These are phyloP conservation scores for Rhizomys pruinosus DNA, from an alignment of 2,113 vertebrate species.

Conservation along the genomic window DNA sequence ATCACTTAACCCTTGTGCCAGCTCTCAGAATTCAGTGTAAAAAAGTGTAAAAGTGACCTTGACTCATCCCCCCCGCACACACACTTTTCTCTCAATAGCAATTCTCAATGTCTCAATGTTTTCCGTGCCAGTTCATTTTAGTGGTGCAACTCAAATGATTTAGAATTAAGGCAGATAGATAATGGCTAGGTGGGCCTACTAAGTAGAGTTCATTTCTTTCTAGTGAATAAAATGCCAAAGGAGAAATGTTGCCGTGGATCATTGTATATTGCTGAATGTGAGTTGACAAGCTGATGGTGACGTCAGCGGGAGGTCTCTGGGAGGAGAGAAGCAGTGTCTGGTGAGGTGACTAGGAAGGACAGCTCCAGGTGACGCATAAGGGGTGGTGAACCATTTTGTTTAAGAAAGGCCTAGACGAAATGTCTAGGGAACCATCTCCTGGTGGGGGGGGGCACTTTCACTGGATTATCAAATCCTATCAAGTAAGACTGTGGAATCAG, in stretches of 20 bases:
- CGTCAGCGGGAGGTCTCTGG: slow-evolving; percentile 11
- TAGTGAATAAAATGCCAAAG: slow-evolving; percentile 35
- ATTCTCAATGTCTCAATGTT: slow-evolving; percentile 18
- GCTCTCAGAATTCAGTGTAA: neutral
- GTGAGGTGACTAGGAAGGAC: neutral
- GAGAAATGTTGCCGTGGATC: neutral
- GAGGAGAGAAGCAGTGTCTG: neutral
- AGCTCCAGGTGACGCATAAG: slow-evolving; percentile 24
- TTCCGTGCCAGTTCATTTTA: slow-evolving; percentile 55
- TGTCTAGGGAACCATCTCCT: too few relatives aligned
- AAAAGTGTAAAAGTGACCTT: neutral
- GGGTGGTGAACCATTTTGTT: neutral
- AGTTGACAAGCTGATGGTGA: slow-evolving; percentile 56
- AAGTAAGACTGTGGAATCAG: neutral
- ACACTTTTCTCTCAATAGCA: neutral
- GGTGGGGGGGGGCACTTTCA: neutral
- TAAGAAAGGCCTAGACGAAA: neutral
- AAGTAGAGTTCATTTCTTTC: slow-evolving; percentile 19
- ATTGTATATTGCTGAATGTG: slow-evolving; percentile 15
- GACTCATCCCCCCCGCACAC: neutral
- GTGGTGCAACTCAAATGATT: slow-evolving; percentile 17
- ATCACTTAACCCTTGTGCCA: neutral
- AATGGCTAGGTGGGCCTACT: neutral
- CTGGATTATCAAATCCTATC: slow-evolving; percentile 7
- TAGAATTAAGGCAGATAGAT: slow-evolving; percentile 46